A percentile compares a stretch with the other conserved stretches of the same genome.
phyloP scores from a whole-genome alignment of 2,113 vertebrate species.

The Pituophis catenifer region DNA sequence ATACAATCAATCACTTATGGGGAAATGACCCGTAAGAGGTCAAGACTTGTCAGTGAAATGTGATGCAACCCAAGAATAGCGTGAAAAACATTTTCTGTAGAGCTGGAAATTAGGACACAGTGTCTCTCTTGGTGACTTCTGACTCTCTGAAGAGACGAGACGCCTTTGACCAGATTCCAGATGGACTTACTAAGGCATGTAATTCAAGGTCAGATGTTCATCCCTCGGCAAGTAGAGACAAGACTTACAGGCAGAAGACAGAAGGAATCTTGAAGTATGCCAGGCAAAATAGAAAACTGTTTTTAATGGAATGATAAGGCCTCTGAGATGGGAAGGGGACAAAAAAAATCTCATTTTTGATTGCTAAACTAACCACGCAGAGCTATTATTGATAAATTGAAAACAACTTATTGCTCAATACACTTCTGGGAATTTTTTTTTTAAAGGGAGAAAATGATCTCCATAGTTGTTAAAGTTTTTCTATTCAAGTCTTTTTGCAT shows the following conservation, averaged over 20 bases:
- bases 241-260: neutral
- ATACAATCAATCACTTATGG: neutral
- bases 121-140: neutral
- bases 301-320: neutral
- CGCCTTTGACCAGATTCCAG: neutral
- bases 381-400: conserved; percentile 4
- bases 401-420: conserved; percentile 11
- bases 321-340: conserved; percentile 1
- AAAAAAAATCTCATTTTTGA: conserved; percentile 8
- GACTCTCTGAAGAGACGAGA: neutral
- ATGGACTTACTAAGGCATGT: neutral
- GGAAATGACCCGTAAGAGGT: neutral
- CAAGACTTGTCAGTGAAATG: neutral
- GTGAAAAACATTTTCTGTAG: neutral
- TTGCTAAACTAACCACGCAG: neutral
- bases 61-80: neutral
- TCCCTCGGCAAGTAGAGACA: neutral
- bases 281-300: neutral
- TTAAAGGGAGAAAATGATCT: neutral
- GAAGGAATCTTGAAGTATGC: neutral
- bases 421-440: conserved; percentile 40
- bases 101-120: neutral
- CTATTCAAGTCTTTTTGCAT: conserved; percentile 65
- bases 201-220: neutral
- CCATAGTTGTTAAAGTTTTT: conserved; percentile 65